Percentiles rank a stretch among this genome's conserved stretches.
These are phyloP conservation scores for Sebastes taczanowskii DNA, from an alignment of 2,797 vertebrate genomes.

Conservation along the genomic window DNA sequence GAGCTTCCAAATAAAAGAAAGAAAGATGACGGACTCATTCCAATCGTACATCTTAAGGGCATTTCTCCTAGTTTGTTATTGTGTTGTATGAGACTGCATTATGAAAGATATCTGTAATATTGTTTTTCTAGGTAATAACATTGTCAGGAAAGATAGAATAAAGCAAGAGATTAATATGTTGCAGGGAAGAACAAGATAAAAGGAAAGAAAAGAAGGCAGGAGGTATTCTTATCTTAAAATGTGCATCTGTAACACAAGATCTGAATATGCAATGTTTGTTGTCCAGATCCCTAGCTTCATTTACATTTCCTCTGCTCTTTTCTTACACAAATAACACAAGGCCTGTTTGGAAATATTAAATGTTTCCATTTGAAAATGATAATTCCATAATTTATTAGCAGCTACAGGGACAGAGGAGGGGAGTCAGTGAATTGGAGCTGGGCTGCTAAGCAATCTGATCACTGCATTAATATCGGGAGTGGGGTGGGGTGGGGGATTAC, in stretches of 20 bases:
- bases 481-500: neutral
- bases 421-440: slow-evolving; percentile 26
- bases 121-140: neutral
- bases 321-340: slow-evolving; percentile 60
- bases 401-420: slow-evolving; percentile 46
- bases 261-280: neutral
- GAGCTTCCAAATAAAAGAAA: neutral
- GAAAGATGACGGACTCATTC: neutral
- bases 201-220: neutral
- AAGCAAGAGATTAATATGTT: neutral
- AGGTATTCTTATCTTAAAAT: neutral
- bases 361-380: slow-evolving; percentile 71
- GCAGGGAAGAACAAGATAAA: neutral
- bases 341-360: slow-evolving; percentile 69
- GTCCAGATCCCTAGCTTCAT: neutral
- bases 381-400: slow-evolving; percentile 73
- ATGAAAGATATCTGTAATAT: neutral
- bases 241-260: neutral
- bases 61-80: neutral
- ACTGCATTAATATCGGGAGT: slow-evolving; percentile 26
- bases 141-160: neutral
- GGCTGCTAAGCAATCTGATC: slow-evolving; percentile 38
- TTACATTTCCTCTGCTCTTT: slow-evolving; percentile 23
- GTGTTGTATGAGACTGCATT: neutral
- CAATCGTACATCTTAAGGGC: neutral